Percentiles rank a stretch among this genome's conserved stretches.
Evolutionary conservation across 2,888 invertebrate genomes (phyloP).

Genomic region (Drosophila silvestris): DNA sequence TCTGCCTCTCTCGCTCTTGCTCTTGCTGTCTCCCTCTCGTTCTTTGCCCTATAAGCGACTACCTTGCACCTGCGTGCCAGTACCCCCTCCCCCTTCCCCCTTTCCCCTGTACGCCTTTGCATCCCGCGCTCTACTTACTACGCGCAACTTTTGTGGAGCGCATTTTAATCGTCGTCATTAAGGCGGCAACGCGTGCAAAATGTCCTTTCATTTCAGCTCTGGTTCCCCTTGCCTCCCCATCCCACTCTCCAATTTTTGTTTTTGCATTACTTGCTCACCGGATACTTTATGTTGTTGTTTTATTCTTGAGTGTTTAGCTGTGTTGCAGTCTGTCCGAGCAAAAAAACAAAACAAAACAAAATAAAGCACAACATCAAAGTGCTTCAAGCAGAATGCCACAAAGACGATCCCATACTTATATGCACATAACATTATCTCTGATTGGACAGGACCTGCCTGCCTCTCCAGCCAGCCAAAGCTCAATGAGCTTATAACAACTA

Average conservation of each 20-base stretch:
- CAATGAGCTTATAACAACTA: not conserved
- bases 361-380: slow-evolving; percentile 45
- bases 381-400: slow-evolving; percentile 16
- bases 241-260: not conserved
- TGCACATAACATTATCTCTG: not conserved
- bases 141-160: slow-evolving; percentile 56
- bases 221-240: slow-evolving; percentile 10
- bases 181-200: slow-evolving; percentile 73
- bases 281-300: slow-evolving; percentile 27
- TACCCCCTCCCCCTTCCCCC: not conserved
- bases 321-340: slow-evolving; percentile 40
- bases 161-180: slow-evolving; percentile 79
- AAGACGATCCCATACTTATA: not conserved
- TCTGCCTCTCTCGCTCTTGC: slow-evolving; percentile 7
- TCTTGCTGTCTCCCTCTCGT: not conserved
- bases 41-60: slow-evolving; percentile 15
- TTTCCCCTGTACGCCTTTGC: not conserved
- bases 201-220: slow-evolving; percentile 67
- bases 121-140: slow-evolving; percentile 24
- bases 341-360: slow-evolving; percentile 5
- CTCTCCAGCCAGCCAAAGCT: not conserved
- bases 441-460: not conserved
- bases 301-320: slow-evolving; percentile 37
- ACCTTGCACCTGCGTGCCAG: slow-evolving; percentile 45
- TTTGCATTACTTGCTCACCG: slow-evolving; percentile 28